Base-by-base conservation (phyloP, 23 tunicate species). In the Diplosoma virens region DNA sequence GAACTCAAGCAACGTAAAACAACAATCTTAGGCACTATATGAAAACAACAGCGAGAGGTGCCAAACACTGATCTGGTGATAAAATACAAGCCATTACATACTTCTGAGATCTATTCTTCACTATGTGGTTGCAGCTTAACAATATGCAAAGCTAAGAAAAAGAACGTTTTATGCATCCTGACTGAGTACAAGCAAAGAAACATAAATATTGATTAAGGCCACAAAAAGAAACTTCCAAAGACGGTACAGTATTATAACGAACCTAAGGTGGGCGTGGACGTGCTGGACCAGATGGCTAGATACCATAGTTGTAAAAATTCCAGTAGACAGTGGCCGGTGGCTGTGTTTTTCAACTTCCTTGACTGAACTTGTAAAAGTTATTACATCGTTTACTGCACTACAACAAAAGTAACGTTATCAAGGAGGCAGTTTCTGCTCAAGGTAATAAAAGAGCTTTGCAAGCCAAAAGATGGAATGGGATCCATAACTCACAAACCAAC, bases 141-240 rank as follows among this genome's bases (percentile, higher is more conserved):
- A 65, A 65, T 28, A 65, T 65, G 29, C 71, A 65, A 65, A 65
- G 35, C 71, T 31, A 65, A 65, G 71, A 65, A 65, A 65, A 65
- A 65, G 71, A 65, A 65, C 26, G 37, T 65, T 65, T 34, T 65
- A 7, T 65, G 37, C 71, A 65, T 65, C 71, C 65, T 58, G 16
- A 46, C 16, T 46, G 24, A 20, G 26, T 41, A 7, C 50, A 58
- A n/a, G 16, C 20, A 11, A 20, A 11, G n/a, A n/a, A 58, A 58
- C 65, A 22, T 58, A 58, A 58, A 11, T 58, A 23, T 58, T 23
- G 65, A 58, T 58, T 22, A 58, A 58, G 16, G 21, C 65, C 65
- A 58, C 65, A 58, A 23, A n/a, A 58, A 58, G 65, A 58, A 58
- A 58, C 65, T 58, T 11, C 65, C 65, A 58, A 23, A 58, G 65